A percentile compares a stretch with the other conserved stretches of the same genome.
Conservation (phyloP, 1,140 invertebrate genomes). For the Diorhabda sublineata region DNA sequence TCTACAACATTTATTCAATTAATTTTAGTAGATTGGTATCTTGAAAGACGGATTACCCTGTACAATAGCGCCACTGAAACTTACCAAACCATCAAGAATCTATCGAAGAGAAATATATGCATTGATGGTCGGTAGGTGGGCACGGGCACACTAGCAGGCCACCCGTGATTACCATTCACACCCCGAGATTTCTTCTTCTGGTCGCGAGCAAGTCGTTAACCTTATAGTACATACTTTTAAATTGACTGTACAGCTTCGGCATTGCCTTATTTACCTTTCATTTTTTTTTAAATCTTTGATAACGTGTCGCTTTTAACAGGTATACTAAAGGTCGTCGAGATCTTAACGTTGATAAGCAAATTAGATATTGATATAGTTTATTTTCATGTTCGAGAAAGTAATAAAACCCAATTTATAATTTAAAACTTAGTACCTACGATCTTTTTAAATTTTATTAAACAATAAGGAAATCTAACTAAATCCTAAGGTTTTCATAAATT, state of each 20-base stretch:
- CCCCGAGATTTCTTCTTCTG: conserved; percentile 9
- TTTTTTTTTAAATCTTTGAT: not conserved
- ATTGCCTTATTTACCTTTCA: not conserved
- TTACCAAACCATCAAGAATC: not conserved
- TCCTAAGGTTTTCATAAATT: no score
- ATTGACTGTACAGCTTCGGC: not conserved
- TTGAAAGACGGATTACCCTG: not conserved
- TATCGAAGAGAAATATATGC: conserved; percentile 14
- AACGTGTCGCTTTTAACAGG: not conserved
- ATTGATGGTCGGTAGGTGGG: conserved; percentile 20
- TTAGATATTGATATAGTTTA: no score
- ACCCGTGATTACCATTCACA: conserved; percentile 18
- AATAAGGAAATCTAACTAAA: no score
- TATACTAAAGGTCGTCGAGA: no score
- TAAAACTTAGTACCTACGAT: no score
- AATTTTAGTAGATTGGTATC: not conserved
- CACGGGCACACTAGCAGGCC: conserved; percentile 7
- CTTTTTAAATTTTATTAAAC: no score
- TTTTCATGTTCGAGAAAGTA: no score
- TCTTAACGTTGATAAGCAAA: no score
- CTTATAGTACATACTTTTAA: not conserved
- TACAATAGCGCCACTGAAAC: not conserved
- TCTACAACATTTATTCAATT: not conserved
- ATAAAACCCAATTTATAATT: no score
- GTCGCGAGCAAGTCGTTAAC: conserved; percentile 15